Evolutionary conservation across 2,888 invertebrate species (phyloP).

Genomic region (Empis stercorea): DNA sequence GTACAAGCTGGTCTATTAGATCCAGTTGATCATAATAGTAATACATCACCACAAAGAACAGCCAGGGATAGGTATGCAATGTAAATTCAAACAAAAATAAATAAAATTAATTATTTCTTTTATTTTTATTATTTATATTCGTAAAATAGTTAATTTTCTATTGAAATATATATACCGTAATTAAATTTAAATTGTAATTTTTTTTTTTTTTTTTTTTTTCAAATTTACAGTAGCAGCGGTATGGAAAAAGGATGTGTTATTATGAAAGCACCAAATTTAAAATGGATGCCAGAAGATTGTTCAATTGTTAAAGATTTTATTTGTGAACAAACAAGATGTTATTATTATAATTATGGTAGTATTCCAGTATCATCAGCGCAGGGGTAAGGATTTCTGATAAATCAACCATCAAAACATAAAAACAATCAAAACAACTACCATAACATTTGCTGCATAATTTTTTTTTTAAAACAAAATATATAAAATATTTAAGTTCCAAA

Average conservation of each 20-base stretch:
- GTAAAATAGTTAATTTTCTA: too few relatives aligned
- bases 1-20: slow-evolving; percentile 36
- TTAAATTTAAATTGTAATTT: not conserved
- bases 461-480: not conserved
- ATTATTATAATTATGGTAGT: slow-evolving; percentile 83
- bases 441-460: not conserved
- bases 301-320: slow-evolving; percentile 75
- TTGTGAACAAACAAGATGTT: slow-evolving; percentile 81
- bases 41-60: slow-evolving; percentile 65
- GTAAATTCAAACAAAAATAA: too few relatives aligned
- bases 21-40: slow-evolving; percentile 52
- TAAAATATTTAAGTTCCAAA: not conserved
- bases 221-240: slow-evolving; percentile 43
- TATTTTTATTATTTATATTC: too few relatives aligned
- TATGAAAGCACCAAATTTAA: slow-evolving; percentile 61
- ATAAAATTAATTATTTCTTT: not conserved
- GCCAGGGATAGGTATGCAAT: slow-evolving; percentile 47
- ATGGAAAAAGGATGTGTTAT: slow-evolving; percentile 62
- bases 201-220: slow-evolving; percentile 12
- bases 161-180: too few relatives aligned
- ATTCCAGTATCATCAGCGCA: slow-evolving; percentile 80
- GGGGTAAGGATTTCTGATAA: slow-evolving; percentile 54
- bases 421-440: slow-evolving; percentile 7
- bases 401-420: slow-evolving; percentile 5
- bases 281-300: slow-evolving; percentile 75